Base-by-base conservation (phyloP, 37 sponge, comb jelly and placozoan genomes). In the Haliclona indistincta region DNA sequence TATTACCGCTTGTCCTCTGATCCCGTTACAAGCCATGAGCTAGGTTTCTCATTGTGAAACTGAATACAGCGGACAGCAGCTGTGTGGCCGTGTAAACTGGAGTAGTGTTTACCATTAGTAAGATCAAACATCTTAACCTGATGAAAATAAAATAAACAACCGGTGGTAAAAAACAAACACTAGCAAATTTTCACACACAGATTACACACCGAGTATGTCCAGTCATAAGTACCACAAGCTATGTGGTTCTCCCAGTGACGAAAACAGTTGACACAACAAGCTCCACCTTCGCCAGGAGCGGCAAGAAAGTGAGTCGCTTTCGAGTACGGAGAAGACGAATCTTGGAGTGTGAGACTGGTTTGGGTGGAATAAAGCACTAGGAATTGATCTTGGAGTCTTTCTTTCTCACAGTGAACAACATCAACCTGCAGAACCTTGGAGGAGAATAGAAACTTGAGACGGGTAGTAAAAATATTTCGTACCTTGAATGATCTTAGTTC, bases 71-170 rank as follows among this genome's bases (percentile, higher is more conserved):
- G 60, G 25, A 86, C 76, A 3, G 25, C 63, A 23, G 60, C 64
- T 0, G 52, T 40, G 38, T 79, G 81, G 25, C 87, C 70, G 37
- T 52, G 38, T 70, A 80, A 41, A 13, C 78, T 60, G 47, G 29
- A 30, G 62, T 49, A 25, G 53, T 42, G 45, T 25, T 33, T 28
- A 53, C 69, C 58, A 13, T 81, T 76, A 20, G 33, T 13, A 8
- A 86, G 70, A 52, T 79, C 81, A 68, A 54, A 79, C 45, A 86
- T 52, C 41, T 73, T 81, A 17, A 86, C 65, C 85, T 84, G 62
- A 1, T 37, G 13, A 5, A 68, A 8, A 72, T 10, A n/a, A n/a
- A n/a, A n/a, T n/a, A n/a, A n/a, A n/a, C n/a, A n/a, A n/a, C n/a
- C n/a, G 51, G 15, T 47, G 51, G 51, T 10, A 47, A 15, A 15